Evolutionary conservation across 2,888 invertebrate species (phyloP), one percentile per base, ranked within the genome.

Genomic region (Melipona beecheii): DNA sequence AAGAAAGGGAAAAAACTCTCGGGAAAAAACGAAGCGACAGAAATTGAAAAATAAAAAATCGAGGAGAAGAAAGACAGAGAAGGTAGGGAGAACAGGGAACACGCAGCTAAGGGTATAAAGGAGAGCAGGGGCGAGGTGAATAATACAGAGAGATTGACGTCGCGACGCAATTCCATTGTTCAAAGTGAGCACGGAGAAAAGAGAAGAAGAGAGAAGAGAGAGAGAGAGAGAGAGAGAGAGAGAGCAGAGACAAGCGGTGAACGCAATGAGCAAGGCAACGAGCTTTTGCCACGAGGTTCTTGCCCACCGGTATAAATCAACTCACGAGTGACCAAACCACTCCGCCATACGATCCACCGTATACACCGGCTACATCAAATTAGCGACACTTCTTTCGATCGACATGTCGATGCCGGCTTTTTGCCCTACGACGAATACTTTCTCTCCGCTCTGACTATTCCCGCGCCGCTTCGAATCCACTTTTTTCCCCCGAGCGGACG

Each of bases 81-180:
- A 73, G 74, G 81, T 73, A 71, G 71, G 78, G 82, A 75, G 60
- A 65, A 52, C 64, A 77, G 70, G 80, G 76, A 76, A 79, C 75
- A 11, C 43, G 78, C 75, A 73, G 78, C 85, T 80, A 79, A 86
- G 86, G 85, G 79, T 86, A 90, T 86, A 87, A 89, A 84, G 88
- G 86, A 85, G 81, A 73, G 70, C 85, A 84, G 81, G 84, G 86
- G 85, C 84, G 90, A 89, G 90, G 93, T 93, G 93, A 94, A 93
- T 93, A 94, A 94, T 94, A 92, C 92, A 91, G 92, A 91, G 90
- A 93, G 94, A 93, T 94, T 91, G 93, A 93, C 93, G 92, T 92
- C 90, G 91, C 92, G 91, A 92, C 91, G 93, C 94, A 92, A 91
- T 93, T 93, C 94, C 94, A 94, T 94, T 94, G 94, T 94, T 93